Evolutionary conservation across 2,113 vertebrate genomes (phyloP).

Genomic region (Cavia porcellus): DNA sequence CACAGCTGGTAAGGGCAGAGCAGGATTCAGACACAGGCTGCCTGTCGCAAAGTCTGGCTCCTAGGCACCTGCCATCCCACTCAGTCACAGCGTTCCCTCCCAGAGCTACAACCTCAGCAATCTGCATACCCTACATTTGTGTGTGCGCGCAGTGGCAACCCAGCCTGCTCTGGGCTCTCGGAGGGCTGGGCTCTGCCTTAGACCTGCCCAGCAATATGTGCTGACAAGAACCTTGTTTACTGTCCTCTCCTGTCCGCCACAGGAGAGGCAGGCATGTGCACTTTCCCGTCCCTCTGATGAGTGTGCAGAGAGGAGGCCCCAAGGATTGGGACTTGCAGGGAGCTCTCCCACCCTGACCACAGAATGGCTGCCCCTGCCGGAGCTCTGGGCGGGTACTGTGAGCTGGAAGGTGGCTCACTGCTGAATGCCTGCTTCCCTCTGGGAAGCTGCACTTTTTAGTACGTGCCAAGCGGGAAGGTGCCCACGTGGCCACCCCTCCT

Average conservation of each 20-base stretch:
- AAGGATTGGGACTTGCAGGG: neutral
- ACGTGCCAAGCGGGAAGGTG: no score
- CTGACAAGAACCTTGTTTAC: neutral
- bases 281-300: neutral
- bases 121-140: no score
- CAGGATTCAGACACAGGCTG: neutral
- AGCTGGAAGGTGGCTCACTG: neutral
- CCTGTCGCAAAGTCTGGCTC: neutral
- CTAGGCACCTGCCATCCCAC: accelerated
- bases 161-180: neutral
- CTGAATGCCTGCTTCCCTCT: neutral
- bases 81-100: accelerated
- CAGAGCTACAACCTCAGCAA: neutral
- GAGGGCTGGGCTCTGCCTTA: neutral
- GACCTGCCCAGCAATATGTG: neutral
- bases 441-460: neutral
- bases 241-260: neutral
- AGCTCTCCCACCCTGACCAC: no score
- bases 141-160: neutral
- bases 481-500: no score
- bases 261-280: neutral
- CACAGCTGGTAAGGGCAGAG: neutral
- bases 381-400: accelerated
- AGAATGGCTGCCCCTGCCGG: neutral
- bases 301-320: neutral